Base-by-base conservation (phyloP, 1,140 invertebrate genomes). In the Drosophila rhopaloa region DNA sequence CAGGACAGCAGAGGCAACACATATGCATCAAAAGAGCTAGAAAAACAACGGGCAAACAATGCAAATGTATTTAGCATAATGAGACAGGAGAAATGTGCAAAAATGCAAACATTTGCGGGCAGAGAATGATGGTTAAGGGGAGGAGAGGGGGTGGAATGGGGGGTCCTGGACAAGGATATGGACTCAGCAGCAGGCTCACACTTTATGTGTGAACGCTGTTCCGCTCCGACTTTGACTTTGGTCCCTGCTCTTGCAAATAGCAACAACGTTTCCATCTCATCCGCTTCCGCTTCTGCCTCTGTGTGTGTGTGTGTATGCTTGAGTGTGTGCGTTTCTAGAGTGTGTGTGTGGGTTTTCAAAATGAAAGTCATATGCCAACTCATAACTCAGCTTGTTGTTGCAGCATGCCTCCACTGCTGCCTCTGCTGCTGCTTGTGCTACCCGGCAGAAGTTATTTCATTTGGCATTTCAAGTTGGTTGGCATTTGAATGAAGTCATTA, bases 21-120 rank as follows among this genome's bases (percentile, higher is more conserved):
- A 86, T 86, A 86, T 86, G 83, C 84, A 86, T 86, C 83, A 86
- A 88, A 89, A 86, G 83, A 89, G 83, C 83, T 86, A 86, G 83
- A 89, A 88, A 88, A 89, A 88, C 84, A 88, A 88, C 84, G 80
- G 68, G 72, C 84, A 88, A 88, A 88, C 84, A 88, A 88, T 88
- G 84, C 84, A 88, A 88, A 88, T 88, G 84, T 88, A 88, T 88
- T 88, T 88, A 89, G 84, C 84, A 88, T 88, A 88, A 88, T 88
- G 84, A 88, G 84, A 88, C 84, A 88, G 84, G 84, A 88, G 80
- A 88, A 88, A 89, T 89, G 84, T 88, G 84, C 80, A 89, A 88
- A 88, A 88, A 88, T 88, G 84, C 84, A 88, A 88, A 78, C 84
- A 88, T 89, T 88, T 88, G 84, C 58, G 83, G 82, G 72, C 77